Base-by-base conservation (phyloP, 2,888 invertebrate species). In the Mythimna pallens region DNA sequence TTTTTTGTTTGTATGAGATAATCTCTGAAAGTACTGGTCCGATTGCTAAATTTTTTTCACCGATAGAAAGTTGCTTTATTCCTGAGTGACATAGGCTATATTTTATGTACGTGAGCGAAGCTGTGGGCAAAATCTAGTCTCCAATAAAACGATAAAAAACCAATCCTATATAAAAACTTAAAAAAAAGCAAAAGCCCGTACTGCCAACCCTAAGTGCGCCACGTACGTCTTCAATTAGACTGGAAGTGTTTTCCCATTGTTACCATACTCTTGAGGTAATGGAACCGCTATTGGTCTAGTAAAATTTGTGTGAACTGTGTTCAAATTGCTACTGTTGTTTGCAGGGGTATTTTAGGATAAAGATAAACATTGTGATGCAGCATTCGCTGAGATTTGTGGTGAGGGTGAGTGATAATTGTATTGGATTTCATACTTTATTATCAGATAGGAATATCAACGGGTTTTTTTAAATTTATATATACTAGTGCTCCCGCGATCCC, bases 191-290 rank as follows among this genome's bases (percentile, higher is more conserved):
- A 47, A 61, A 63, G 8, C 40, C 10, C 10, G 22, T 8, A 1
- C n/a, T 54, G 70, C 0, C 74, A 81, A 54, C 83, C 81, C 83
- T 81, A 47, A 40, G 52, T 14, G 55, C 58, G 25, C 59, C 80
- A 75, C 80, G 80, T 83, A 75, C 68, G 58, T 81, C 80, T 81
- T 70, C 81, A 81, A 81, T 81, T 81, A 81, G 75, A 80, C 57
- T 65, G 14, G 63, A 74, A 83, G 83, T 74, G 83, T 80, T 74
- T 81, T 68, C 57, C 81, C 57, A 74, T 81, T 81, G 81, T 80
- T 80, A 59, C 70, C 83, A 74, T 68, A 70, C 80, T 68, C 81
- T 83, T 74, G 80, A 80, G 65, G 75, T 83, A 81, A 81, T 83
- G 75, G 83, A 63, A 80, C 72, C 78, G 10, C 67, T 82, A 70